Percentiles rank a stretch among this genome's conserved stretches.
These are phyloP conservation scores for Drosophila yakuba DNA, from an alignment of 1,140 invertebrate genomes.

Conservation along the genomic window DNA sequence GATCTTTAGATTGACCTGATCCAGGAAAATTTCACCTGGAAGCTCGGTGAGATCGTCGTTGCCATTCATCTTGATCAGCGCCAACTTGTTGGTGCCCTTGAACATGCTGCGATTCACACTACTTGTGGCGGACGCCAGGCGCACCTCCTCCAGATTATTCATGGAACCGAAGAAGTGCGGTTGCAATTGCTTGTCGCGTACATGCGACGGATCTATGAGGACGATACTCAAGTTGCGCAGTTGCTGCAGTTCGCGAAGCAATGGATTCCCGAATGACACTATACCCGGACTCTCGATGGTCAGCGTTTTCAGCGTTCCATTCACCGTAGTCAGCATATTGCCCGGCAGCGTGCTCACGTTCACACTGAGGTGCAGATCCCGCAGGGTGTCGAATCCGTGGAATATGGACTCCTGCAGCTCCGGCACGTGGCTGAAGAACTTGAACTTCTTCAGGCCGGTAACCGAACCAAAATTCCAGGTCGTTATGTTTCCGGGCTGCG, in stretches of 20 bases:
- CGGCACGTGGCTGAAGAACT: conserved; percentile 46
- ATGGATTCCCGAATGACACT: conserved; percentile 35
- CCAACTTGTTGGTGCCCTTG: conserved; percentile 85
- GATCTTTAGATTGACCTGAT: conserved; percentile 85
- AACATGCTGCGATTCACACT: conserved; percentile 86
- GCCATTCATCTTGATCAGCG: conserved; percentile 86
- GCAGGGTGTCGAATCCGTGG: conserved; percentile 51
- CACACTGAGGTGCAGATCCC: conserved; percentile 44
- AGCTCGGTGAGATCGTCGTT: conserved; percentile 86
- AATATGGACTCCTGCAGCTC: conserved; percentile 51
- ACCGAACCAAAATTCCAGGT: conserved; percentile 57
- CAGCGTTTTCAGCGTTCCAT: conserved; percentile 43
- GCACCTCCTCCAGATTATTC: conserved; percentile 85
- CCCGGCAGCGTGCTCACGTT: conserved; percentile 39
- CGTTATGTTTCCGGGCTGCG: conserved; percentile 3
- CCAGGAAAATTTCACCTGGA: conserved; percentile 86
- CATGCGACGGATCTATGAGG: conserved; percentile 7
- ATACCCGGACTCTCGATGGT: conserved; percentile 55
- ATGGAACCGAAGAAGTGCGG: conserved; percentile 56
- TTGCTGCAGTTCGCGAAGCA: conserved; percentile 51
- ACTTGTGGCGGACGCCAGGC: conserved; percentile 73
- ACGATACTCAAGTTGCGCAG: conserved; percentile 56
- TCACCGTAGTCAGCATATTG: conserved; percentile 41
- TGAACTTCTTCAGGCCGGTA: conserved; percentile 48
- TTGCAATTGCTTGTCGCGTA: conserved; percentile 7